A percentile compares a stretch with the other conserved stretches of the same genome.
Conservation (phyloP, 2,797 vertebrate species). For the Sebastes taczanowskii region DNA sequence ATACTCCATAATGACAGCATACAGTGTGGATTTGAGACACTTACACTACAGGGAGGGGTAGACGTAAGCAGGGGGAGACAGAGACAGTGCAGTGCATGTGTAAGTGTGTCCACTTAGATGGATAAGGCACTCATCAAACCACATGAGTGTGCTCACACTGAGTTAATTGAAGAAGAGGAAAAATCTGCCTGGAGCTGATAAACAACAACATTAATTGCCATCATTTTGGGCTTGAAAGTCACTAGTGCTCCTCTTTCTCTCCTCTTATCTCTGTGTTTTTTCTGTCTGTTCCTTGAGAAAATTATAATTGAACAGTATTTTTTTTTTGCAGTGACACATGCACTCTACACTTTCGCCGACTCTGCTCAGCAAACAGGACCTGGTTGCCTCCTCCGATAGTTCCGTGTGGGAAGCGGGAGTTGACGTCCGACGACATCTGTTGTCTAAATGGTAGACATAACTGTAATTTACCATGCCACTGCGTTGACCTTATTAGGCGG, state of each 20-base stretch:
- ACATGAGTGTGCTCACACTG: conserved; percentile 60
- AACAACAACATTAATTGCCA: conserved; percentile 68
- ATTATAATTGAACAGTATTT: not conserved
- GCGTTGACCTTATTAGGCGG: conserved; percentile 89
- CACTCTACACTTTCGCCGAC: not conserved
- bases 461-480: conserved; percentile 88
- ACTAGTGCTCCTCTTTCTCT: not conserved
- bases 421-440: conserved; percentile 81
- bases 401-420: conserved; percentile 54
- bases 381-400: not conserved
- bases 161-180: conserved; percentile 60
- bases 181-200: conserved; percentile 63
- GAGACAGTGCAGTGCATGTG: conserved; percentile 4
- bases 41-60: not conserved
- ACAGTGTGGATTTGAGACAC: not conserved
- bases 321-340: not conserved
- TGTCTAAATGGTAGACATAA: conserved; percentile 83
- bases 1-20: not conserved
- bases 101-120: conserved; percentile 59
- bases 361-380: not conserved
- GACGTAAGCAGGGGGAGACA: not conserved
- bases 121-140: conserved; percentile 61
- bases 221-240: conserved; percentile 55
- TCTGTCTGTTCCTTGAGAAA: conserved; percentile 10
- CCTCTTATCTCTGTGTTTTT: conserved; percentile 7